phyloP scores from a whole-genome alignment of 2,113 vertebrate genomes.

The Tragelaphus scriptus region DNA sequence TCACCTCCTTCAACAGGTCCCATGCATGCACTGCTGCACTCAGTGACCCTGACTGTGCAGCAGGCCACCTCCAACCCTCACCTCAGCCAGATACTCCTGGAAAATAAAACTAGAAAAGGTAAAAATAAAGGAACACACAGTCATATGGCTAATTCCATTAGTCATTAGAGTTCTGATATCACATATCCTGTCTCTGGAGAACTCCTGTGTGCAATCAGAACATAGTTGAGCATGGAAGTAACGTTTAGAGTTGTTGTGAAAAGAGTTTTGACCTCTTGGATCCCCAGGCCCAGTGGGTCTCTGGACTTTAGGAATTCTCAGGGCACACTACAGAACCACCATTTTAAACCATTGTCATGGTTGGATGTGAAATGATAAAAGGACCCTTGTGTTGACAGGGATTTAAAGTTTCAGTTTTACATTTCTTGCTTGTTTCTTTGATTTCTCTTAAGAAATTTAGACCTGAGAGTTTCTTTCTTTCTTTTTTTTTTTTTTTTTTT shows the following conservation, averaged over 20 bases:
- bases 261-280: neutral
- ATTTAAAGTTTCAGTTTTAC: neutral
- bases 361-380: neutral
- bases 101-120: neutral
- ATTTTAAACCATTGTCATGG: neutral
- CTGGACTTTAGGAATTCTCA: neutral
- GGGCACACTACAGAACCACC: neutral
- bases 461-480: neutral
- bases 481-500: neutral
- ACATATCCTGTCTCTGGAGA: neutral
- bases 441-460: neutral
- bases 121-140: neutral
- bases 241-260: neutral
- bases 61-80: neutral
- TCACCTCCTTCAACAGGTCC: neutral
- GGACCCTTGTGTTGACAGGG: neutral
- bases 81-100: neutral
- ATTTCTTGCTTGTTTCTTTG: neutral
- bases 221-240: neutral
- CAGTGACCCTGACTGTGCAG: neutral
- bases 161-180: neutral
- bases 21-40: neutral
- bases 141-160: neutral
- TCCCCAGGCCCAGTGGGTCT: neutral
- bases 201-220: neutral